Base-by-base conservation (phyloP, 1,140 invertebrate species). In the Procambarus virginalis region DNA sequence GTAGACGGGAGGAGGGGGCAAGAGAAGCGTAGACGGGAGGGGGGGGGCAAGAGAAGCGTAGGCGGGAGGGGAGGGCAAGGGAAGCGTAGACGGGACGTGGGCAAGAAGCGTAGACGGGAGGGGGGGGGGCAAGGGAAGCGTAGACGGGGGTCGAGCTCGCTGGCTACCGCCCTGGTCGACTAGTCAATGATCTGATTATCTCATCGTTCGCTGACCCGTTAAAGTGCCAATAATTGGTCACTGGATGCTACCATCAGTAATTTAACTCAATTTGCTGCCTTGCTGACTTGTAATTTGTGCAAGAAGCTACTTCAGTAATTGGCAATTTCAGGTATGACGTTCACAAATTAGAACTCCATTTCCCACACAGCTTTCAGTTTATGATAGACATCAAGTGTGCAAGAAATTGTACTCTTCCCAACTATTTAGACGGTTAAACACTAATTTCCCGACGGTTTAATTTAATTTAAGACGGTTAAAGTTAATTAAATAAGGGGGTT, bases 141-240 rank as follows among this genome's bases (percentile, higher is more conserved):
- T 73, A 22, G 68, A 45, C 22, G 22, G 1, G 22, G 68, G 68
- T 10, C 9, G 64, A 17, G 64, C 3, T 68, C 64, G 3, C 17
- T 68, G 64, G 17, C 64, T 68, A 3, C 17, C 64, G 17, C 0
- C 20, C 64, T 17, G n/a, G 68, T 22, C 68, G 5, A 34, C 68
- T 34, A 22, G 68, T 34, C 68, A 22, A 22, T 73, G 22, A 73
- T 73, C 22, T 73, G 68, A 73, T 73, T 73, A 73, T 73, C 68
- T 73, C 68, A 34, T 34, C 68, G 68, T 73, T 5, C n/a, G 68
- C 3, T 34, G 68, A 20, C 5, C n/a, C 68, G 68, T 73, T 73
- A 73, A 73, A 73, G n/a, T 73, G 68, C 68, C 22, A 34, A 73
- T 73, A 73, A 73, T 73, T 73, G 68, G 68, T 73, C 68, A 34